These are phyloP conservation scores for Nematolebias whitei DNA, from an alignment of 2,113 vertebrate species.

Conservation along the genomic window DNA sequence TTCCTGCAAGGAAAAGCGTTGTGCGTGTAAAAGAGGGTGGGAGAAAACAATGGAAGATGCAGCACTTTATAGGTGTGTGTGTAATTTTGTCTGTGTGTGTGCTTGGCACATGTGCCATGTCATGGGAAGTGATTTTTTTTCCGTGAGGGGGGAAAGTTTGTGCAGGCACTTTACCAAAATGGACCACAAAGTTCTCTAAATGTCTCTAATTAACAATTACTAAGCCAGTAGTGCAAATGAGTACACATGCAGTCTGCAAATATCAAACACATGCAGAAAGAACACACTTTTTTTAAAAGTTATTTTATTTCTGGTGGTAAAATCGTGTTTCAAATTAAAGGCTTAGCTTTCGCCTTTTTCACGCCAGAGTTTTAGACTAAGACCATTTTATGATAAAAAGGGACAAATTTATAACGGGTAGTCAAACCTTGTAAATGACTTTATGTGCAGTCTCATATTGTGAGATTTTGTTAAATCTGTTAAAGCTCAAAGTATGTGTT, in stretches of 20 bases:
- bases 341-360: too few species aligned
- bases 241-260: slow-evolving; percentile 29
- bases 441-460: too few species aligned
- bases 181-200: slow-evolving; percentile 73
- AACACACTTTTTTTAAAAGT: slow-evolving; percentile 18
- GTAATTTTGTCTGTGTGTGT: slow-evolving; percentile 28
- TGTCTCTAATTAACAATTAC: slow-evolving; percentile 71
- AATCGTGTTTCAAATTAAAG: neutral
- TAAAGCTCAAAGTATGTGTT: too few species aligned
- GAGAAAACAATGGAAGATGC: slow-evolving; percentile 23
- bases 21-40: slow-evolving; percentile 17
- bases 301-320: slow-evolving; percentile 20
- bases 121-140: slow-evolving; percentile 76
- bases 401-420: too few species aligned
- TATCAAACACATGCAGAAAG: slow-evolving; percentile 61
- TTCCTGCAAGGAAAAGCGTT: slow-evolving; percentile 45
- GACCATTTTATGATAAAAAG: too few species aligned
- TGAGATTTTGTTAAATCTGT: too few species aligned
- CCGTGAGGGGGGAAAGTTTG: slow-evolving; percentile 74
- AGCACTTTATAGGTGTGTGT: slow-evolving; percentile 59
- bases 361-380: too few species aligned
- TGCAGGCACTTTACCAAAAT: slow-evolving; percentile 72
- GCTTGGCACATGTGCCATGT: slow-evolving; percentile 61
- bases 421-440: too few species aligned
- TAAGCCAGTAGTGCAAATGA: slow-evolving; percentile 50